phyloP scores from a whole-genome alignment of 2,888 invertebrate species.

The Helobdella robusta region DNA sequence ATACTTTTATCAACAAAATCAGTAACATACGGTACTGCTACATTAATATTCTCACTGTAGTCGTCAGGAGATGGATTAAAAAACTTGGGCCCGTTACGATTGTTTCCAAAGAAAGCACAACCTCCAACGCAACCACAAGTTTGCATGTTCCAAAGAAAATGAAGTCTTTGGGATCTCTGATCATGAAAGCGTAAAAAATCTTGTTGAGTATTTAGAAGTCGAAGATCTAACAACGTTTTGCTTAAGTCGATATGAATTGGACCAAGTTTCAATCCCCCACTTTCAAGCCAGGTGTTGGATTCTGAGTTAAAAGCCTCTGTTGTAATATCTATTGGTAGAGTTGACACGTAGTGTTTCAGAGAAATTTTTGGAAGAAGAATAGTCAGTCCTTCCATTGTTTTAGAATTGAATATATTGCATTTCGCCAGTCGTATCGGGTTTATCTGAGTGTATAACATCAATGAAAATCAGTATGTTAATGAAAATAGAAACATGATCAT shows the following conservation, averaged over 20 bases:
- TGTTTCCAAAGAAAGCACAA: conserved; percentile 84
- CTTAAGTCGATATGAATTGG: conserved; percentile 78
- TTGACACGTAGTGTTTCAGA: conserved; percentile 60
- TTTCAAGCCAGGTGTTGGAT: conserved; percentile 68
- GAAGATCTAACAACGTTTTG: conserved; percentile 56
- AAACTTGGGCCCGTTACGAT: conserved; percentile 76
- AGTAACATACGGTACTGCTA: conserved; percentile 42
- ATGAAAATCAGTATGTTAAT: background rate
- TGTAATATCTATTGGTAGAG: conserved; percentile 40
- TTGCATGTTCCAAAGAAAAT: conserved; percentile 79
- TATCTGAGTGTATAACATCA: conserved; percentile 59
- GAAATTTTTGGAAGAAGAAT: conserved; percentile 69
- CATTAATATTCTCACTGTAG: conserved; percentile 30
- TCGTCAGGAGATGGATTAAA: conserved; percentile 60
- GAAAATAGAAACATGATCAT: background rate
- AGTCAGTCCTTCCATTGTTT: conserved; percentile 78
- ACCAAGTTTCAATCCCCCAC: conserved; percentile 78
- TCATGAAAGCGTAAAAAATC: conserved; percentile 57
- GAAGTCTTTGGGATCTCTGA: conserved; percentile 70
- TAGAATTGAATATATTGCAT: conserved; percentile 87
- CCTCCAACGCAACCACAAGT: conserved; percentile 93
- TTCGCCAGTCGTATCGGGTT: conserved; percentile 77
- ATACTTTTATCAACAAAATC: conserved; percentile 35
- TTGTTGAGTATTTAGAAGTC: conserved; percentile 45
- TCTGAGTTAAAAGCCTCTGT: conserved; percentile 36